Evolutionary conservation across 2,113 vertebrate species (phyloP).

Genomic region (Vireo altiloquus): DNA sequence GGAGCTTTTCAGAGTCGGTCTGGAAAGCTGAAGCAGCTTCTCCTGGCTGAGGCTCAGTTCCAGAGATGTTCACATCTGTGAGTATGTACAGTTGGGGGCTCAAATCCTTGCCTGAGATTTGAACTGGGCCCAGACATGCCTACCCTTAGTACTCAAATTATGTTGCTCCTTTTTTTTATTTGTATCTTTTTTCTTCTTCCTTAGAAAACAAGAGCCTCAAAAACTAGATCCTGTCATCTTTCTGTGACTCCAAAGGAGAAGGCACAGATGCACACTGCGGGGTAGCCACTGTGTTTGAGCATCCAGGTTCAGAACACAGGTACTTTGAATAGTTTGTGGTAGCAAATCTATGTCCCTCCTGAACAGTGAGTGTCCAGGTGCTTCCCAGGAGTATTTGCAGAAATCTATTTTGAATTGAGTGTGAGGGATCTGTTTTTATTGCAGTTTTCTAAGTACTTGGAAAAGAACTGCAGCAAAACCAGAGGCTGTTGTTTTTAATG

Average conservation of each 20-base stretch:
- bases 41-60: neutral
- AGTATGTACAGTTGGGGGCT: neutral
- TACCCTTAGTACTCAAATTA: neutral
- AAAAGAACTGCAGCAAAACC: neutral
- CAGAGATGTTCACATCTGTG: neutral
- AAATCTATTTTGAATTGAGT: neutral
- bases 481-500: neutral
- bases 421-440: neutral
- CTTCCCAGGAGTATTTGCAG: neutral
- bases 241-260: constrained; percentile 31
- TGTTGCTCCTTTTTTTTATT: neutral
- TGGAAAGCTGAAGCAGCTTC: neutral
- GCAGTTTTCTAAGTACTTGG: neutral
- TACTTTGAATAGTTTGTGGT: neutral
- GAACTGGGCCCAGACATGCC: neutral
- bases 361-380: neutral
- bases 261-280: neutral
- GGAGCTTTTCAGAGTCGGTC: neutral
- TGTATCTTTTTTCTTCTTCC: neutral
- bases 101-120: neutral
- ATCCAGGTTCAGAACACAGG: constrained; percentile 12
- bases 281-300: neutral
- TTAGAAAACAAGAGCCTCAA: constrained; percentile 42
- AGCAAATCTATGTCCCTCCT: neutral
- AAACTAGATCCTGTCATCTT: constrained; percentile 1